Base-by-base conservation (phyloP, 2,888 invertebrate genomes). In the Notodonta ziczac region DNA sequence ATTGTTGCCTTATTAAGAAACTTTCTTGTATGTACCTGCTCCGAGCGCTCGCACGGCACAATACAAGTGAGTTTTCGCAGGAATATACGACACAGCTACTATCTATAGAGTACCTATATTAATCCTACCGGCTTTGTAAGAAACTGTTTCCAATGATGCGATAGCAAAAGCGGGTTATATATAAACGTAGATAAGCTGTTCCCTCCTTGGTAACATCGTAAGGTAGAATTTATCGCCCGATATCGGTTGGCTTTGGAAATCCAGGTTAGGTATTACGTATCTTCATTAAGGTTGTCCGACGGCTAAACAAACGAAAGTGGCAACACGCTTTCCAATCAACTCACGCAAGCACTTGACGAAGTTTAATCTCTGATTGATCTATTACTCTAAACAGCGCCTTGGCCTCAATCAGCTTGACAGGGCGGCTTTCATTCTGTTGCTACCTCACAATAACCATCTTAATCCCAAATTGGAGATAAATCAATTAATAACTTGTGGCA, bases 1-100 rank as follows among this genome's bases (percentile, higher is more conserved):
- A 78, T 77, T 84, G 78, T 78, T 75, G 73, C 70, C 77, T 77
- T 79, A 80, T 78, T 73, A 72, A 63, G 65, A 69, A 44, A 56
- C 44, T 56, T 56, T 56, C 16, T 69, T 72, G 63, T 62, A 66
- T 67, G 60, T 67, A 61, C 51, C 55, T 55, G 12, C 16, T n/a
- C 39, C 8, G 12, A 39, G 39, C 39, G 39, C 54, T 54, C 39
- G 35, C 4, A 8, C 5, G 54, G n/a, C 9, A 35, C 24, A 53
- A 4, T 4, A 12, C 42, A 2, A 42, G 24, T 24, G 24, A 24
- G 24, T 24, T 24, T 24, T 24, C 42, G 10, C 42, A 42, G 9
- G 9, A 42, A 42, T 42, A 42, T 9, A 42, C 10, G 9, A 42
- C 4, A 42, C 42, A 10, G 42, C 2, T 4, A 42, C 9, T 42